Evolutionary conservation across 2,888 invertebrate genomes (phyloP).

Genomic region (Coenonympha arcania): DNA sequence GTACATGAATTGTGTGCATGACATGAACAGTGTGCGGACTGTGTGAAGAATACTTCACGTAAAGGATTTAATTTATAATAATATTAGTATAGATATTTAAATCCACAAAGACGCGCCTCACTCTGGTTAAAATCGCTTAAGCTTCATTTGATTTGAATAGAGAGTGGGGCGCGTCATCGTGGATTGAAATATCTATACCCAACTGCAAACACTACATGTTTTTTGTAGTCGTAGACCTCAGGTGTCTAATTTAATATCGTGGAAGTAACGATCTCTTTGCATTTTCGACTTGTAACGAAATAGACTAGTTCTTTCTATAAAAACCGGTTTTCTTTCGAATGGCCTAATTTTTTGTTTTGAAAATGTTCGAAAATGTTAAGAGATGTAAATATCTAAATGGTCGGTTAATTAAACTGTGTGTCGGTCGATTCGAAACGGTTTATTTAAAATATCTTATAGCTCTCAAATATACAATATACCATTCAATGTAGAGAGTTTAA

Average conservation of each 20-base stretch:
- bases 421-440: constrained; percentile 58
- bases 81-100: too few relatives aligned
- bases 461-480: constrained; percentile 54
- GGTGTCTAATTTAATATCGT: neutral
- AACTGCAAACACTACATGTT: too few relatives aligned
- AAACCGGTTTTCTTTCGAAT: constrained; percentile 22
- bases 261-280: constrained; percentile 32
- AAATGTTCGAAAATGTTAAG: constrained; percentile 47
- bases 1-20: too few relatives aligned
- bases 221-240: neutral
- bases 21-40: too few relatives aligned
- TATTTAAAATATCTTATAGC: constrained; percentile 47
- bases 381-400: constrained; percentile 29
- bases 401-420: constrained; percentile 25
- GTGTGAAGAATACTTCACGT: too few relatives aligned
- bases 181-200: neutral
- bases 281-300: constrained; percentile 31
- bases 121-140: too few relatives aligned
- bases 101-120: too few relatives aligned
- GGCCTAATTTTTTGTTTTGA: constrained; percentile 31
- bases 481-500: constrained; percentile 47
- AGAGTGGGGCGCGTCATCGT: too few relatives aligned
- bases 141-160: too few relatives aligned
- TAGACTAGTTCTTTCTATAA: constrained; percentile 23
- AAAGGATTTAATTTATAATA: too few relatives aligned